Evolutionary conservation across 2,113 vertebrate species (phyloP).

Genomic region (Desmodus rotundus): DNA sequence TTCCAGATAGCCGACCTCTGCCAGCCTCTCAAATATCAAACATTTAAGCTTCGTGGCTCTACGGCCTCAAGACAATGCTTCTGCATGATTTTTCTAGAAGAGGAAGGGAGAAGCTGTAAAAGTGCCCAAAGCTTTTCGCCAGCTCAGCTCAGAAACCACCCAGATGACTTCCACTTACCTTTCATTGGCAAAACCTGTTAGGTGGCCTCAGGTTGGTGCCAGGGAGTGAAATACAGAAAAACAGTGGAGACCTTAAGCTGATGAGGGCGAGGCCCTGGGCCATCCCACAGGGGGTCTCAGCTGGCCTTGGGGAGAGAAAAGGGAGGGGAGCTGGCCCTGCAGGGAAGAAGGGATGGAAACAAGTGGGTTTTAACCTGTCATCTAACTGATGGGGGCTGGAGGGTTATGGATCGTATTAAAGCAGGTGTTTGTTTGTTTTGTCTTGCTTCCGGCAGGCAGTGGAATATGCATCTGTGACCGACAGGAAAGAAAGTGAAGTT

Average conservation of each 20-base stretch:
- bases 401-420: background rate
- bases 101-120: background rate
- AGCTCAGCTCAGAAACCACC: background rate
- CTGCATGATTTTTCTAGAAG: background rate
- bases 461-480: background rate
- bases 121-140: background rate
- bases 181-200: background rate
- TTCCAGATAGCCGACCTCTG: background rate
- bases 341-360: background rate
- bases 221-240: background rate
- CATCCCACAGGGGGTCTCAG: background rate
- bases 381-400: background rate
- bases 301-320: background rate
- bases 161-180: background rate
- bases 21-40: background rate
- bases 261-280: no score
- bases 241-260: background rate
- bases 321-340: background rate
- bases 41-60: background rate
- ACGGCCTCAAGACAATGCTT: background rate
- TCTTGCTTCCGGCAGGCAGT: background rate
- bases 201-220: rapidly evolving
- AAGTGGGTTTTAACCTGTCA: background rate
- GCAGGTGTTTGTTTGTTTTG: background rate
- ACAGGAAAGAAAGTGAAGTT: background rate